Evolutionary conservation across 2,888 invertebrate species (phyloP).

Genomic region (Cataglyphis albicans): DNA sequence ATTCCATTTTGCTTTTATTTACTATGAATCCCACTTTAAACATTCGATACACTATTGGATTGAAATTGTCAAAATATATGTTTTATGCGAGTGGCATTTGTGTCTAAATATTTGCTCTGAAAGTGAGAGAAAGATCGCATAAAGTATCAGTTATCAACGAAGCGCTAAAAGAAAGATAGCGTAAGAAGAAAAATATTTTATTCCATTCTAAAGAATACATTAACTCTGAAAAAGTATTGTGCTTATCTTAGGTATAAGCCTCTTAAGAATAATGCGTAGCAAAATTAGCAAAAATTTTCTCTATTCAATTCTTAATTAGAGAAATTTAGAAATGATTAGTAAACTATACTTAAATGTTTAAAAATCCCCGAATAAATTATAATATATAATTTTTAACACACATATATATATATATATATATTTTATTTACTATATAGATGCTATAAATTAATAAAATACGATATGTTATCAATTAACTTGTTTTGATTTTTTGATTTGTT

Average conservation of each 20-base stretch:
- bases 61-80: slow-evolving; percentile 63
- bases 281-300: slow-evolving; percentile 38
- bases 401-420: neutral
- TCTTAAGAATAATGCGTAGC: slow-evolving; percentile 43
- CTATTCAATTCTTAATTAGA: slow-evolving; percentile 39
- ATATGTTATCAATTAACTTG: neutral
- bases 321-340: slow-evolving; percentile 30
- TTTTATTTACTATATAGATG: neutral
- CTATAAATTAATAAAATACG: neutral
- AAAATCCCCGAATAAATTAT: neutral
- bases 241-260: slow-evolving; percentile 60
- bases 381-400: slow-evolving; percentile 11
- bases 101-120: slow-evolving; percentile 59
- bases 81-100: neutral
- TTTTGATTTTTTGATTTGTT: neutral
- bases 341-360: neutral
- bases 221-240: slow-evolving; percentile 37
- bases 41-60: slow-evolving; percentile 61
- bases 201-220: slow-evolving; percentile 60
- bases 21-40: slow-evolving; percentile 65
- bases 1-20: slow-evolving; percentile 69
- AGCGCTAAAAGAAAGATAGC: neutral
- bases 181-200: slow-evolving; percentile 54
- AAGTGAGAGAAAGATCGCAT: neutral
- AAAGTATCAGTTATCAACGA: slow-evolving; percentile 17